Percentiles rank a stretch among this genome's conserved stretches.
Evolutionary conservation across 1,140 invertebrate genomes (phyloP).

Genomic region (Rhyzopertha dominica): DNA sequence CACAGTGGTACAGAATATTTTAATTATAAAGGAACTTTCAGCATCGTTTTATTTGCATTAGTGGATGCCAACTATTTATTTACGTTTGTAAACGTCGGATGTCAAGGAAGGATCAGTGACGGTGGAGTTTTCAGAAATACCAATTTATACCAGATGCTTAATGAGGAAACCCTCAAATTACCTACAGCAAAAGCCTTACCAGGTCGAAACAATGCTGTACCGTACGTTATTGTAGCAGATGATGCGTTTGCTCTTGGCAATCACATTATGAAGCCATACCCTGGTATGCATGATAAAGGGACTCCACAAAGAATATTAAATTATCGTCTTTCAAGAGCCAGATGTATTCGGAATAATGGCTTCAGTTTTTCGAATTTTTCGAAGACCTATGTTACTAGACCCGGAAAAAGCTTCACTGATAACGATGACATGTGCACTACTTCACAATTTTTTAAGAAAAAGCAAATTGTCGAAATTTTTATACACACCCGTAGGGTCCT

Average conservation of each 20-base stretch:
- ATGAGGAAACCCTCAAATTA: constrained; percentile 8
- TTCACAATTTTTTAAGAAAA: too few species aligned
- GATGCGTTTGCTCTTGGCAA: constrained; percentile 47
- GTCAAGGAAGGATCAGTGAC: constrained; percentile 43
- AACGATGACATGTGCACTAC: too few species aligned
- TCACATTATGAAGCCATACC: constrained; percentile 47
- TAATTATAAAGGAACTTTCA: constrained; percentile 51
- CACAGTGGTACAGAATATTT: constrained; percentile 46
- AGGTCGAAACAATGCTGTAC: constrained; percentile 5
- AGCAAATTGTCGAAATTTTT: too few species aligned
- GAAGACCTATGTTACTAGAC: too few species aligned
- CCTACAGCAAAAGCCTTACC: constrained; percentile 14
- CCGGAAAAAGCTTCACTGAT: too few species aligned
- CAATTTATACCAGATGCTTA: too few species aligned
- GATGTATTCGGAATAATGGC: too few species aligned
- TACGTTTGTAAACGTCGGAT: constrained; percentile 44
- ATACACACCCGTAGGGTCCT: too few species aligned
- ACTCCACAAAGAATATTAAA: constrained; percentile 35
- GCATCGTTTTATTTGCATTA: constrained; percentile 49
- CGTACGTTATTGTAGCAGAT: constrained; percentile 41
- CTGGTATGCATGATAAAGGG: constrained; percentile 22
- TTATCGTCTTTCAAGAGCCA: too few species aligned
- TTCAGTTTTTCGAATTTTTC: too few species aligned
- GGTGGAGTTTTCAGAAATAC: constrained; percentile 40
- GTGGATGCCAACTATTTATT: constrained; percentile 49